These are phyloP conservation scores for Lanius collurio DNA, from an alignment of 2,113 vertebrate genomes.

Conservation along the genomic window DNA sequence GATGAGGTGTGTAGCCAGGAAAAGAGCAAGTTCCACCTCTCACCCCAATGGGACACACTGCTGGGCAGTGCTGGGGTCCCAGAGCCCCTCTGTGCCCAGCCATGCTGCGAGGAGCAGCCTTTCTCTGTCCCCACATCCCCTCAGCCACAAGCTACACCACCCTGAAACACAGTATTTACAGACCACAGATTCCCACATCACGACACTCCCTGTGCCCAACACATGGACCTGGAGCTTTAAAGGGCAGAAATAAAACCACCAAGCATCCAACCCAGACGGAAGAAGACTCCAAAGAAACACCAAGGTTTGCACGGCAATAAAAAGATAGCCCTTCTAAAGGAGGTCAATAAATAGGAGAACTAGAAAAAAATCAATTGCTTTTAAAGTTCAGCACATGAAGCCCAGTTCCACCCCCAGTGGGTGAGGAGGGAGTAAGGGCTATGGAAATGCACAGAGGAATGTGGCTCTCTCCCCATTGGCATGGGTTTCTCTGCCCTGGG, in stretches of 20 bases:
- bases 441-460: not conserved
- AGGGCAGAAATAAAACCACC: conserved; percentile 36
- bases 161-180: conserved; percentile 72
- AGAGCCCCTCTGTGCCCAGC: not conserved
- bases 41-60: not conserved
- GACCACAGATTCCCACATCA: conserved; percentile 33
- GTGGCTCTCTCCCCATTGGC: not conserved
- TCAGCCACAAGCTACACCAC: conserved; percentile 34
- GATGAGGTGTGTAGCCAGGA: not conserved
- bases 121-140: not conserved
- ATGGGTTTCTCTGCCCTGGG: not conserved
- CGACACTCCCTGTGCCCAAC: conserved; percentile 35
- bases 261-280: not conserved
- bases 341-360: conserved; percentile 79
- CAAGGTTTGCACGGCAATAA: conserved; percentile 65
- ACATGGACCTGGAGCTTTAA: conserved; percentile 33
- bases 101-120: not conserved
- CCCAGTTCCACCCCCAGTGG: not conserved
- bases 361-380: conserved; percentile 78
- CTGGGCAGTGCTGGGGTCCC: not conserved
- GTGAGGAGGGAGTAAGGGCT: not conserved
- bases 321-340: conserved; percentile 83
- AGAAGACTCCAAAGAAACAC: conserved; percentile 44
- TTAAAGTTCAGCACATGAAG: conserved; percentile 58
- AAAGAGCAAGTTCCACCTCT: not conserved